These are phyloP conservation scores for Sinella curviseta DNA, from an alignment of 1,140 invertebrate species.

Conservation along the genomic window DNA sequence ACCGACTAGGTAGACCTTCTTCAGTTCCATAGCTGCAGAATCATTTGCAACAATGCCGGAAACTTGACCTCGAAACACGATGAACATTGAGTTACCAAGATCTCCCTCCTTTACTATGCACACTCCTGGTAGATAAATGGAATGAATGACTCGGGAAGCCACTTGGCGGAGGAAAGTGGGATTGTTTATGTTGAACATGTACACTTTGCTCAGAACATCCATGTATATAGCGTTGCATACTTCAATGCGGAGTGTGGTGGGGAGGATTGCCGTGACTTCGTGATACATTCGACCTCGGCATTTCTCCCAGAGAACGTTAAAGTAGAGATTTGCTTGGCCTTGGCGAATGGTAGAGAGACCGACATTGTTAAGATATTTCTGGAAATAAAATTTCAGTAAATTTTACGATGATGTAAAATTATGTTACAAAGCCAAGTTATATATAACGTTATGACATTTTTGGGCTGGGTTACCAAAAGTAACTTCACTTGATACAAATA, in stretches of 20 bases:
- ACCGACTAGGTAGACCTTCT: conserved; percentile 10
- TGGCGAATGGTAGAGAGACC: not conserved
- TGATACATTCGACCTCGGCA: conserved; percentile 9
- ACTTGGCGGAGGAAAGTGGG: not conserved
- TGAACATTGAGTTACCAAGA: conserved; percentile 15
- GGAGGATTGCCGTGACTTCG: conserved; percentile 3
- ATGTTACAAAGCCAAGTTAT: not conserved
- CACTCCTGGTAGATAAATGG: conserved; percentile 18
- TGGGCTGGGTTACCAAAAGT: conserved; percentile 21
- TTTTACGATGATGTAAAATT: no score
- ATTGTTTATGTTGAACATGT: not conserved
- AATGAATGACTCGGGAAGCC: not conserved
- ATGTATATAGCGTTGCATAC: not conserved
- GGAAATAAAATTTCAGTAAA: no score
- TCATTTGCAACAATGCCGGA: not conserved
- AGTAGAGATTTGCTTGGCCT: not conserved
- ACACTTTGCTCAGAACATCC: conserved; percentile 7
- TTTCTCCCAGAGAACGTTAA: conserved; percentile 2
- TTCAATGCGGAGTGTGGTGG: conserved; percentile 4
- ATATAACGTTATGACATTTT: no score
- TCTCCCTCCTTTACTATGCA: conserved; percentile 27
- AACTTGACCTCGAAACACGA: not conserved
- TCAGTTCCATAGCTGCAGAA: not conserved
- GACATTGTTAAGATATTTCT: conserved; percentile 24
- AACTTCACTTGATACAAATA: conserved; percentile 25